A percentile compares a stretch with the other conserved stretches of the same genome.
phyloP scores from a whole-genome alignment of 2,113 vertebrate species.

The Casuarius casuarius region DNA sequence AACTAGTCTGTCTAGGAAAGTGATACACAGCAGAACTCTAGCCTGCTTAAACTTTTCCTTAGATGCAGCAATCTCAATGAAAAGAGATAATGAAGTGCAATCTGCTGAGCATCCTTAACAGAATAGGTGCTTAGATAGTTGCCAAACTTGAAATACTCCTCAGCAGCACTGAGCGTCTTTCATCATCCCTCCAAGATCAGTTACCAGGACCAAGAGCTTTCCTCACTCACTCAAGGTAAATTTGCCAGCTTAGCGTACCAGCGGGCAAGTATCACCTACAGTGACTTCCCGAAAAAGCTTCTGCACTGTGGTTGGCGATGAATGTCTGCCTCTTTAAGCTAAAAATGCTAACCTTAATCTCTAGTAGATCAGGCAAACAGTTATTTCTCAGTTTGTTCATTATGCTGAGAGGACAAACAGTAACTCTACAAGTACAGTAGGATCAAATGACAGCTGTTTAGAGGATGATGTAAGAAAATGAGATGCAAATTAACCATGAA shows the following conservation, averaged over 20 bases:
- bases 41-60: background rate
- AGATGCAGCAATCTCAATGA: background rate
- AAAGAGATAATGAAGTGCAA: background rate
- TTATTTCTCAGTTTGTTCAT: background rate
- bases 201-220: background rate
- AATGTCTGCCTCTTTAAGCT: background rate
- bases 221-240: background rate
- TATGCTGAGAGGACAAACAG: background rate
- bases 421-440: background rate
- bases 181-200: background rate
- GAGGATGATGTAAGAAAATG: background rate
- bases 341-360: background rate
- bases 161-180: background rate
- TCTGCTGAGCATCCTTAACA: background rate
- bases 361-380: background rate
- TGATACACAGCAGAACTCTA: background rate
- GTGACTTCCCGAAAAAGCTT: background rate
- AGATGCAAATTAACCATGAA: background rate
- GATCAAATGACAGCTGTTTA: background rate
- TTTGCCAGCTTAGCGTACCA: background rate
- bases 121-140: background rate
- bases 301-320: background rate
- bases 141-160: background rate
- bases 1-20: background rate
- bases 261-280: background rate